These are phyloP conservation scores for Dynastes maya DNA, from an alignment of 2,888 invertebrate genomes.

Conservation along the genomic window DNA sequence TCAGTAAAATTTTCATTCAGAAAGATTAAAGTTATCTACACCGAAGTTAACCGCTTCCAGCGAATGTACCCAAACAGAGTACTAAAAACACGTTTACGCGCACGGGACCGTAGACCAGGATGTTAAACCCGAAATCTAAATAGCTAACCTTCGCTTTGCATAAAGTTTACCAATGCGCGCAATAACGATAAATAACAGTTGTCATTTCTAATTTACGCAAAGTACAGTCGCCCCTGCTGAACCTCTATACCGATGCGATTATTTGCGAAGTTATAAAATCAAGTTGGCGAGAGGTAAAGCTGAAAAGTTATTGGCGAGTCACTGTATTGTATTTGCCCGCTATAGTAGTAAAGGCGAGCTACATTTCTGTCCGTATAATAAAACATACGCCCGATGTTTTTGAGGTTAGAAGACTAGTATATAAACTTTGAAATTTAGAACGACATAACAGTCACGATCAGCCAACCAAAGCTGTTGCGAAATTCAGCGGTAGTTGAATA, in stretches of 20 bases:
- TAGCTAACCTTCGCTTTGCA: neutral
- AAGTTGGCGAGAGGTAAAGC: constrained; percentile 7
- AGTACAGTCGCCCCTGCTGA: neutral
- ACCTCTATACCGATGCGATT: neutral
- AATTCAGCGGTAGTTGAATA: constrained; percentile 23
- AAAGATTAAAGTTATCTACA: too few relatives aligned
- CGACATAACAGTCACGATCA: constrained; percentile 39
- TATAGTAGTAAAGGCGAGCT: constrained; percentile 4
- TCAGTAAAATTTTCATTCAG: too few relatives aligned
- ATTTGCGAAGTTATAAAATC: constrained; percentile 31
- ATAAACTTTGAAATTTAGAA: constrained; percentile 41
- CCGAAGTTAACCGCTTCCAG: too few relatives aligned
- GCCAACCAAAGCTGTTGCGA: constrained; percentile 19
- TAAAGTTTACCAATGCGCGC: neutral
- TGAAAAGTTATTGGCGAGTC: constrained; percentile 28
- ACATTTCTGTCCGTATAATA: constrained; percentile 18
- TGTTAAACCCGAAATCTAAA: neutral
- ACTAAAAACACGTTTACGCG: too few relatives aligned
- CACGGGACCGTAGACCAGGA: neutral
- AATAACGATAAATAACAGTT: constrained; percentile 1
- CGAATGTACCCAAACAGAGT: too few relatives aligned
- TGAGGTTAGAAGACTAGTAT: constrained; percentile 27
- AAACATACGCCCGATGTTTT: constrained; percentile 37
- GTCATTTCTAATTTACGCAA: constrained; percentile 17
- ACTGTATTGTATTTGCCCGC: constrained; percentile 21